phyloP scores from a whole-genome alignment of 37 sponge, comb jelly and placozoan genomes.

The Agelas oroides region DNA sequence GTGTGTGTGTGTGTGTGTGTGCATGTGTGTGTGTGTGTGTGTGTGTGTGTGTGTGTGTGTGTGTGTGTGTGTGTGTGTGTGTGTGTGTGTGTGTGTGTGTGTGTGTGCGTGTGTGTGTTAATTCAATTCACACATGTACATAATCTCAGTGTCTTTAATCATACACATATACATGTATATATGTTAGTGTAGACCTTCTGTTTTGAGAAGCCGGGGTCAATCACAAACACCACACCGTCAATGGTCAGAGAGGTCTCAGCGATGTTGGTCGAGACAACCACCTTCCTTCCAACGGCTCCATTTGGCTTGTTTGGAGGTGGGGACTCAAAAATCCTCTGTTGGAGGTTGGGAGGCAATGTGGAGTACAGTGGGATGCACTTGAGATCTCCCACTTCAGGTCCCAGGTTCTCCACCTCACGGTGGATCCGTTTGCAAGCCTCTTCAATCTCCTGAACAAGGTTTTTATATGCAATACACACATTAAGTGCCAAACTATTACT shows the following conservation, averaged over 20 bases:
- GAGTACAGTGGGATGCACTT: constrained; percentile 98
- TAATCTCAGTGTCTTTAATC: too few species aligned
- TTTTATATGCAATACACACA: too few species aligned
- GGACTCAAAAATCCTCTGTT: constrained; percentile 97
- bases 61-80: background rate
- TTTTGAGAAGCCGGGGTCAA: constrained; percentile 99
- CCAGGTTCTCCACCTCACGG: constrained; percentile 95
- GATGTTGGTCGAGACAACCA: constrained; percentile 98
- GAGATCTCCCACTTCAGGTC: constrained; percentile 92
- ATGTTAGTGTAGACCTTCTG: too few species aligned
- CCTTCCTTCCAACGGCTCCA: constrained; percentile 94
- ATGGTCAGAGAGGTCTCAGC: constrained; percentile 99
- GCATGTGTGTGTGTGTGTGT: background rate
- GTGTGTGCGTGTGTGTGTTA: too few species aligned
- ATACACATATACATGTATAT: too few species aligned
- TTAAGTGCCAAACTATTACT: too few species aligned
- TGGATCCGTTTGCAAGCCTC: constrained; percentile 95
- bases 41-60: background rate
- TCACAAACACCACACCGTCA: constrained; percentile 99
- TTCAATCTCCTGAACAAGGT: constrained; percentile 89
- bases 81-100: background rate
- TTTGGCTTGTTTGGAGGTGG: constrained; percentile 91
- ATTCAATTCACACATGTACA: too few species aligned
- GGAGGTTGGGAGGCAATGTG: constrained; percentile 94
- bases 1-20: background rate